Evolutionary conservation across 2,113 vertebrate species (phyloP).

Genomic region (Archilochus colubris): DNA sequence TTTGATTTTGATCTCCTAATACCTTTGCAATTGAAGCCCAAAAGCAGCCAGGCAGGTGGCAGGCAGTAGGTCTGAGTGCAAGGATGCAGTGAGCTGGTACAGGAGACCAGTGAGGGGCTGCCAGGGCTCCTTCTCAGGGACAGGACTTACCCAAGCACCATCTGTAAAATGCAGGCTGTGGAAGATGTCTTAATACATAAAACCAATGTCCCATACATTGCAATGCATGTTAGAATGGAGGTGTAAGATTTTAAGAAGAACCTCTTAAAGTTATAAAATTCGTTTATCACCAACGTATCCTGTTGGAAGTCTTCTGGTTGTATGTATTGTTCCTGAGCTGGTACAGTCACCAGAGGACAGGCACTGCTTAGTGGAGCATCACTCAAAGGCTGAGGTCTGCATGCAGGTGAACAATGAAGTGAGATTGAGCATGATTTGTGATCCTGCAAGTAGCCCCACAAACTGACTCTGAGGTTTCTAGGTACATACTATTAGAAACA

Average conservation of each 20-base stretch:
- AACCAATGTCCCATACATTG: not conserved
- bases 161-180: too few species aligned
- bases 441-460: not conserved
- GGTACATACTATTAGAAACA: not conserved
- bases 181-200: not conserved
- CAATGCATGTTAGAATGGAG: fast-evolving
- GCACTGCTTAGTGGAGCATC: not conserved
- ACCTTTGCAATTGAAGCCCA: not conserved
- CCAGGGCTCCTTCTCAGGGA: not conserved
- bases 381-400: not conserved
- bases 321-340: not conserved
- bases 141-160: not conserved
- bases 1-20: not conserved
- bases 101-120: not conserved
- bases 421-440: not conserved
- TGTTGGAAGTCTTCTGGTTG: not conserved
- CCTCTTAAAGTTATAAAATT: not conserved
- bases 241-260: not conserved
- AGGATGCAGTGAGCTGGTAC: not conserved
- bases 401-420: not conserved
- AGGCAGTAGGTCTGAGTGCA: not conserved
- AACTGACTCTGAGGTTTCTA: not conserved
- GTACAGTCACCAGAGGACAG: not conserved
- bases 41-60: not conserved
- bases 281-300: not conserved